These are phyloP conservation scores for Polymixis flavicincta DNA, from an alignment of 2,888 invertebrate genomes.

Conservation along the genomic window DNA sequence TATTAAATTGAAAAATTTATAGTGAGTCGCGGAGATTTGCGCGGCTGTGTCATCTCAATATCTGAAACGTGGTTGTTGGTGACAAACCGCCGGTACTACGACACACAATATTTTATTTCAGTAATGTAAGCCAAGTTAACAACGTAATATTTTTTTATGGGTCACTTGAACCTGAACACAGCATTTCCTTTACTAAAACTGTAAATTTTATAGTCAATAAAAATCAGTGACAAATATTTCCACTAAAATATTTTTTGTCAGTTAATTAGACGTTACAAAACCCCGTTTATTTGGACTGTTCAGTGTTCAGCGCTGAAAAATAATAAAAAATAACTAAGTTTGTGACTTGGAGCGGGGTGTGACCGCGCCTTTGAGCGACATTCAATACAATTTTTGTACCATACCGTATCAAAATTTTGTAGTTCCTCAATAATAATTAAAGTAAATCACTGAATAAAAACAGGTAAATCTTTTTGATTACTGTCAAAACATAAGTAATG, in stretches of 20 bases:
- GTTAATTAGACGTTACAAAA: neutral
- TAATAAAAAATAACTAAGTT: neutral
- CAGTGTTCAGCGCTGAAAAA: neutral
- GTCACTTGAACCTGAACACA: neutral
- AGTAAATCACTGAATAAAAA: neutral
- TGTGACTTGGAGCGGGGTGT: neutral
- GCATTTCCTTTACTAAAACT: neutral
- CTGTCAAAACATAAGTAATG: neutral
- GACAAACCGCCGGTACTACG: conserved; percentile 13
- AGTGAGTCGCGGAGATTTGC: conserved; percentile 17
- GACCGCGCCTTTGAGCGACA: neutral
- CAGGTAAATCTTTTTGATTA: neutral
- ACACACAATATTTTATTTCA: neutral
- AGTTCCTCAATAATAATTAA: neutral
- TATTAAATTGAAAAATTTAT: conserved; percentile 45
- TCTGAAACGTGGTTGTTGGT: conserved; percentile 21
- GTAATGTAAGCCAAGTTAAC: neutral
- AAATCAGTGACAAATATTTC: neutral
- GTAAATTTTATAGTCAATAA: neutral
- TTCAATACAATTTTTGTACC: neutral
- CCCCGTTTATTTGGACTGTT: neutral
- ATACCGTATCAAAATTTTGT: neutral
- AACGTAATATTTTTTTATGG: neutral
- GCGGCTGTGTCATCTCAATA: conserved; percentile 33
- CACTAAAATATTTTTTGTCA: neutral